Percentiles rank a stretch among this genome's conserved stretches.
Evolutionary conservation across 23 tunicate species (phyloP).

Genomic region (Phallusia fumigata): DNA sequence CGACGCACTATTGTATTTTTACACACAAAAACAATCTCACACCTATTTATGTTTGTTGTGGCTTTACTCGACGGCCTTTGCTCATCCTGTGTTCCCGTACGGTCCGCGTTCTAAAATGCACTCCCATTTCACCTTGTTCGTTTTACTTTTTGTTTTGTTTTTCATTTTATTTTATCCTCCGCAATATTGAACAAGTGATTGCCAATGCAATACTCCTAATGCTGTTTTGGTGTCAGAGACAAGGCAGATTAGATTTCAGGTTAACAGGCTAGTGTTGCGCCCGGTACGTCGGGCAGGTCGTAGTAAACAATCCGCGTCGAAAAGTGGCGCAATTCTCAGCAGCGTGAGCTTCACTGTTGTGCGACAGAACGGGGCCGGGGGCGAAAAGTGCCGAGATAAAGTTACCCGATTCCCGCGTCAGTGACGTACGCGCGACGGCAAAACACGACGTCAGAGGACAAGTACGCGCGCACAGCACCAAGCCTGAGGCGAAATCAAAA

Average conservation of each 20-base stretch:
- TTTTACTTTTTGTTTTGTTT: neutral
- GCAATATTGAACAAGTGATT: conserved; percentile 11
- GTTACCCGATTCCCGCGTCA: neutral
- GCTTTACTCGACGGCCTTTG: neutral
- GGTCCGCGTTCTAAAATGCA: neutral
- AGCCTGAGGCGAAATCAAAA: no score
- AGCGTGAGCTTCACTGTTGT: neutral
- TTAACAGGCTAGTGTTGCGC: neutral
- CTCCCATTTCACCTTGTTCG: neutral
- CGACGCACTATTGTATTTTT: neutral
- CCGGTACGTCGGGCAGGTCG: neutral
- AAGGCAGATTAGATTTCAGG: neutral
- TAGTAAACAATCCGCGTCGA: neutral
- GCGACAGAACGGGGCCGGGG: neutral
- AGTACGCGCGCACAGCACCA: no score
- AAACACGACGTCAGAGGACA: no score
- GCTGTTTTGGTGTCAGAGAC: no score
- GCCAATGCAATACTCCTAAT: neutral
- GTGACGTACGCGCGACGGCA: neutral
- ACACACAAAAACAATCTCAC: neutral
- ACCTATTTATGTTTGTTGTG: neutral
- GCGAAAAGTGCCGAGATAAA: neutral
- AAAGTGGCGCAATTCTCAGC: neutral
- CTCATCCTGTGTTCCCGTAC: neutral
- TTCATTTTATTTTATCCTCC: neutral